phyloP scores from a whole-genome alignment of 2,797 vertebrate genomes.

The Pantherophis alleghaniensis region DNA sequence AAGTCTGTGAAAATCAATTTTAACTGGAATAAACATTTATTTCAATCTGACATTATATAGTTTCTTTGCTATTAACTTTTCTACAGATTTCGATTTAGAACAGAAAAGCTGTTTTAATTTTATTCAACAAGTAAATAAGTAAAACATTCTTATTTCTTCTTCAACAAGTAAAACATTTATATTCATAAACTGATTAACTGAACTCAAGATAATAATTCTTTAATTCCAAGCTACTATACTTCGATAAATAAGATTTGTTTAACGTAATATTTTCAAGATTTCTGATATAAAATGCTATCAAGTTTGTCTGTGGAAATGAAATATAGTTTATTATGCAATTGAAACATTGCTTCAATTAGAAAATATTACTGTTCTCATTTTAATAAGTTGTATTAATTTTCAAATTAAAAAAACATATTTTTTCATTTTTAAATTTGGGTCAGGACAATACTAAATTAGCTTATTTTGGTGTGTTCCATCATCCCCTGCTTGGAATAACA shows the following conservation, averaged over 20 bases:
- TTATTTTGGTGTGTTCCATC: neutral
- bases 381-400: neutral
- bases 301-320: neutral
- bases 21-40: neutral
- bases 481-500: neutral
- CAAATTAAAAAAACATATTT: neutral
- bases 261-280: neutral
- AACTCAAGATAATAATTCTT: neutral
- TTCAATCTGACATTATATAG: neutral
- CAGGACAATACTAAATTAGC: neutral
- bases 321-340: neutral
- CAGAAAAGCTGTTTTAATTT: neutral
- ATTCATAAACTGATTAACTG: neutral
- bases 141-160: neutral
- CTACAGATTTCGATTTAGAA: neutral
- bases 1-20: neutral
- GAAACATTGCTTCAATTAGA: neutral
- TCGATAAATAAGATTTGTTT: neutral
- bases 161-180: neutral
- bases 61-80: neutral
- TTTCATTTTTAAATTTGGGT: neutral
- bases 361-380: constrained; percentile 13
- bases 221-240: neutral
- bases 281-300: neutral
- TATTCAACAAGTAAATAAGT: neutral